Evolutionary conservation across 2,888 invertebrate species (phyloP).

Genomic region (Polyommatus icarus): DNA sequence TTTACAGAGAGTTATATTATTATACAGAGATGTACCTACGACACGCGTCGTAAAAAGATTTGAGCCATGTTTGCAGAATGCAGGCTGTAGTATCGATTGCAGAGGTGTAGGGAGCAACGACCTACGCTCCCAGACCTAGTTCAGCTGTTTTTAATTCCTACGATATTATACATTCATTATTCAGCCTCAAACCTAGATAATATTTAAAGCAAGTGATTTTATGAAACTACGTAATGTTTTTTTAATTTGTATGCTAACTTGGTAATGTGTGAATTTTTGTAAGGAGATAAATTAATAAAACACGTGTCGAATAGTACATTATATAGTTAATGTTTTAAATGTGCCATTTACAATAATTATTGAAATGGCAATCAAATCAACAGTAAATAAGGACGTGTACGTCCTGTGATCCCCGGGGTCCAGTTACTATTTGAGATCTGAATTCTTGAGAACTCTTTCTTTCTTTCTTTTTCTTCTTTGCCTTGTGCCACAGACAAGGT

Average conservation of each 20-base stretch:
- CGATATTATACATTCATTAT: slow-evolving; percentile 17
- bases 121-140: slow-evolving; percentile 41
- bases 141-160: slow-evolving; percentile 40
- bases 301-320: background rate
- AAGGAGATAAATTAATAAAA: background rate
- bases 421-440: no score
- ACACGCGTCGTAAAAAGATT: slow-evolving; percentile 14
- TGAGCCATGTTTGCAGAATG: slow-evolving; percentile 37
- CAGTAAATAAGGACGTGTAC: no score
- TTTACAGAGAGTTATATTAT: no score
- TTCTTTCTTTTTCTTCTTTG: no score
- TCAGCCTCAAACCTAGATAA: slow-evolving; percentile 20
- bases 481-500: no score
- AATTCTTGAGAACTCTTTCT: no score
- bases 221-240: background rate
- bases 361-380: no score
- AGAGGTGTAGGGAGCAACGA: slow-evolving; percentile 50
- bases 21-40: no score
- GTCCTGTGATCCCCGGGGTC: no score
- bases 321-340: no score
- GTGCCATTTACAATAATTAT: no score
- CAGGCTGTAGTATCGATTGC: slow-evolving; percentile 60
- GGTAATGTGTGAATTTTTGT: background rate
- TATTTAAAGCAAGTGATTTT: background rate
- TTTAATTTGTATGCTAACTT: background rate